Evolutionary conservation across 1,140 invertebrate species (phyloP), one percentile per base, ranked within the genome.

Genomic region (Trichonephila inaurata): DNA sequence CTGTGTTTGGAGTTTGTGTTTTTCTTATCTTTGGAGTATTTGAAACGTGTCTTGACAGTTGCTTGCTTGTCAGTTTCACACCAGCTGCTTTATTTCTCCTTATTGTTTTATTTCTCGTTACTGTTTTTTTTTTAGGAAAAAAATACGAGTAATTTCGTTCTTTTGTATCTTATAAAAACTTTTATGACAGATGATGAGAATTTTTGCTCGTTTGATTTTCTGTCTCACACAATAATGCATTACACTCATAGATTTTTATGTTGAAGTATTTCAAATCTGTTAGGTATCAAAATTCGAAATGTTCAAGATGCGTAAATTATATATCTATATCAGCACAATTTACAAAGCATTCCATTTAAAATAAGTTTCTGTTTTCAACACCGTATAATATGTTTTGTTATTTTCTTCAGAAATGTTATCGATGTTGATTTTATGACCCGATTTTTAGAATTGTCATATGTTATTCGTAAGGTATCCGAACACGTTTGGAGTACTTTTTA

Each of bases 31-130:
- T 72, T 61, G 18, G 89, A 82, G 89, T 82, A 91, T 91, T 91
- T 91, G 89, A 91, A 91, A 91, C 77, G 72, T 91, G 89, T 91
- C 89, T 91, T 91, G 89, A 91, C 89, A 91, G 89, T 61, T 58
- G 28, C 44, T 58, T 91, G 66, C 89, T n/a, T 51, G 44, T 66
- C 69, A 89, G 88, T 58, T 89, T 69, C 88, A 85, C 83, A 85
- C 83, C 83, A 85, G 83, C 83, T 85, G 83, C 28, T 85, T 85
- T 85, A 58, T 61, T 85, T 85, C 33, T 24, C 83, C 18, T 83
- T 83, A 19, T 33, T 72, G 14, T 14, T 33, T 40, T 40, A 40
- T 40, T 40, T 28, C 12, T 85, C 44, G 1, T 60, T 85, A 3
- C 8, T 60, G 0, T 61, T 61, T 16, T 61, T n/a, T 85, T 14